These are phyloP conservation scores for Meloidogyne hapla DNA, from an alignment of 1,140 invertebrate genomes.

Conservation along the genomic window DNA sequence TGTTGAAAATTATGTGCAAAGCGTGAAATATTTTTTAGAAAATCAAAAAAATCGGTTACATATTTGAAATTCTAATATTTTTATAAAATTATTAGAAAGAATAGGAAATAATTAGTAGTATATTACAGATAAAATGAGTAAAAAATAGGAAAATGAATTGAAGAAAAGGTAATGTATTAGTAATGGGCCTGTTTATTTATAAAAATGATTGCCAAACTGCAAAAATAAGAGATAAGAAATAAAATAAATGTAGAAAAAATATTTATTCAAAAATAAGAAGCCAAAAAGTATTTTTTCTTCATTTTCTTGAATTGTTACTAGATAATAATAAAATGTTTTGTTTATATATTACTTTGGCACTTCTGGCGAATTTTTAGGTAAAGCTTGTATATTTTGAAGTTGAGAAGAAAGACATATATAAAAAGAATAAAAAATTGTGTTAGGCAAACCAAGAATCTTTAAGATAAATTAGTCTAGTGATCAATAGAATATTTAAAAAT, in stretches of 20 bases:
- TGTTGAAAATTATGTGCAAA: neutral
- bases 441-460: too few relatives aligned
- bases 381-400: neutral
- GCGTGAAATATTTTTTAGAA: neutral
- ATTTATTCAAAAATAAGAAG: neutral
- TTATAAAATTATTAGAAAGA: too few relatives aligned
- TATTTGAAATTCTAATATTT: neutral
- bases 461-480: too few relatives aligned
- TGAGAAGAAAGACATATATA: neutral
- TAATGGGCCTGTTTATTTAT: too few relatives aligned
- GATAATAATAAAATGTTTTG: neutral
- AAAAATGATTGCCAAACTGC: too few relatives aligned
- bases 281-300: neutral
- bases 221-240: too few relatives aligned
- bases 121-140: too few relatives aligned
- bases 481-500: too few relatives aligned
- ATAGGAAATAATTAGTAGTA: too few relatives aligned
- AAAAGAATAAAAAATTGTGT: too few relatives aligned
- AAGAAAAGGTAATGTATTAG: too few relatives aligned
- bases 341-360: constrained; percentile 5
- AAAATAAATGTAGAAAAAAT: neutral
- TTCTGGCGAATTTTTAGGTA: constrained; percentile 1
- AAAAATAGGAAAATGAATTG: too few relatives aligned
- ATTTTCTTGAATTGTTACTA: neutral
- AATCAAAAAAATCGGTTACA: neutral